Percentiles rank a stretch among this genome's conserved stretches.
phyloP scores from a whole-genome alignment of 2,797 vertebrate species.

The Paguma larvata region DNA sequence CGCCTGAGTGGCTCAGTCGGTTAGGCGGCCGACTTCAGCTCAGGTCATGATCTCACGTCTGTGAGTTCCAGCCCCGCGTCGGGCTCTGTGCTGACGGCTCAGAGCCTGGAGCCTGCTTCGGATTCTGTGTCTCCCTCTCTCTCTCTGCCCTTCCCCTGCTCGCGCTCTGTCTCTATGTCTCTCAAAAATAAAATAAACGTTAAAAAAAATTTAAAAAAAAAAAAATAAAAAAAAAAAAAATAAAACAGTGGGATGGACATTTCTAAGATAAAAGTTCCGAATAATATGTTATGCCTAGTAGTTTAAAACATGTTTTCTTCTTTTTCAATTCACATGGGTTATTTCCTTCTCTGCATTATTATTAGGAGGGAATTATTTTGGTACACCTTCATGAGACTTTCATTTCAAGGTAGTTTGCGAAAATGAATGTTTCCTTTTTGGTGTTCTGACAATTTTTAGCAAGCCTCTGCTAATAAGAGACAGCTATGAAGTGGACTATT shows the following conservation, averaged over 20 bases:
- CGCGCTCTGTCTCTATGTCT: too few species aligned
- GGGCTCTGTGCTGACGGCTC: too few species aligned
- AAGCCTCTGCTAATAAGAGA: slow-evolving; percentile 73
- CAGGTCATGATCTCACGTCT: too few species aligned
- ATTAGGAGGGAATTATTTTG: not conserved
- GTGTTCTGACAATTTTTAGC: slow-evolving; percentile 74
- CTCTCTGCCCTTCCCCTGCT: too few species aligned
- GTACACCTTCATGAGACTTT: not conserved
- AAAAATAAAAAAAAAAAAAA: too few species aligned
- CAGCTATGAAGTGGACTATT: slow-evolving; percentile 60
- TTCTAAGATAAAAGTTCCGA: slow-evolving; percentile 35
- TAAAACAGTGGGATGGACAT: not conserved
- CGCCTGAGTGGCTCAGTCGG: too few species aligned
- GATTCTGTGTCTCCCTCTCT: too few species aligned
- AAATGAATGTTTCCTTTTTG: slow-evolving; percentile 63
- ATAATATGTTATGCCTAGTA: not conserved
- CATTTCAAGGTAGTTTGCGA: not conserved
- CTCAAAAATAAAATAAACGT: too few species aligned
- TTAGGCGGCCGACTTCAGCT: too few species aligned
- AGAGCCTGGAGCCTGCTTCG: too few species aligned
- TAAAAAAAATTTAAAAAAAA: too few species aligned
- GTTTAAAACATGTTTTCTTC: slow-evolving; percentile 1
- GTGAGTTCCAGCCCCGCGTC: too few species aligned
- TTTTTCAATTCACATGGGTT: not conserved
- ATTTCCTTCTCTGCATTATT: slow-evolving; percentile 42